phyloP scores from a whole-genome alignment of 2,888 invertebrate genomes.

The Acleris holmiana region DNA sequence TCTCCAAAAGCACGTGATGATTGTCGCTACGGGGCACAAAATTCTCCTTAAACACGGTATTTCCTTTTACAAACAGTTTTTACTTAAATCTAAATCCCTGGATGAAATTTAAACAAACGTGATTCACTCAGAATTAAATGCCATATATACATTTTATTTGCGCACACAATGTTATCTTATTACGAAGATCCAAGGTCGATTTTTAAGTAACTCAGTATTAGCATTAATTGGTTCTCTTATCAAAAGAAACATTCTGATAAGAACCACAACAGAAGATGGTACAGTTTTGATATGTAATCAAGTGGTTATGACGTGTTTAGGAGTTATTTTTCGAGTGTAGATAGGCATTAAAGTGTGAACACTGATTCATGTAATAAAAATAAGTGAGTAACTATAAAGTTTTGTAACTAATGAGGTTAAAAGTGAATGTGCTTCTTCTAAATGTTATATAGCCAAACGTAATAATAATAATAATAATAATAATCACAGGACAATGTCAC shows the following conservation, averaged over 20 bases:
- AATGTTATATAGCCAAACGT: too few species aligned
- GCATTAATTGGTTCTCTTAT: slow-evolving; percentile 22
- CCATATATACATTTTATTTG: background rate
- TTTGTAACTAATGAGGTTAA: too few species aligned
- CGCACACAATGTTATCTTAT: background rate
- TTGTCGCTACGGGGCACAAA: background rate
- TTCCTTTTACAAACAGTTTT: slow-evolving; percentile 2
- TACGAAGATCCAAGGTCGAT: background rate
- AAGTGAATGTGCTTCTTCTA: too few species aligned
- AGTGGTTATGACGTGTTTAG: slow-evolving; percentile 12
- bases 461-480: too few species aligned
- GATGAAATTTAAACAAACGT: background rate
- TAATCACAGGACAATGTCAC: too few species aligned
- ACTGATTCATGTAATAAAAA: background rate
- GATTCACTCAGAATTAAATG: background rate
- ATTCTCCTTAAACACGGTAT: background rate
- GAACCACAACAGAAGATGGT: slow-evolving; percentile 27
- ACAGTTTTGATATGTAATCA: slow-evolving; percentile 29
- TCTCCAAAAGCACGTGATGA: background rate
- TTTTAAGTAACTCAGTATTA: slow-evolving; percentile 1
- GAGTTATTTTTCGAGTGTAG: background rate
- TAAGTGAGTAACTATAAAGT: too few species aligned
- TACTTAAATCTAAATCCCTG: background rate
- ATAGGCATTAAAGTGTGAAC: background rate
- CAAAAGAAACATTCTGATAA: slow-evolving; percentile 17